Conservation (phyloP, 35 echinoderm and acorn worm species). For the Eucidaris tribuloides region DNA sequence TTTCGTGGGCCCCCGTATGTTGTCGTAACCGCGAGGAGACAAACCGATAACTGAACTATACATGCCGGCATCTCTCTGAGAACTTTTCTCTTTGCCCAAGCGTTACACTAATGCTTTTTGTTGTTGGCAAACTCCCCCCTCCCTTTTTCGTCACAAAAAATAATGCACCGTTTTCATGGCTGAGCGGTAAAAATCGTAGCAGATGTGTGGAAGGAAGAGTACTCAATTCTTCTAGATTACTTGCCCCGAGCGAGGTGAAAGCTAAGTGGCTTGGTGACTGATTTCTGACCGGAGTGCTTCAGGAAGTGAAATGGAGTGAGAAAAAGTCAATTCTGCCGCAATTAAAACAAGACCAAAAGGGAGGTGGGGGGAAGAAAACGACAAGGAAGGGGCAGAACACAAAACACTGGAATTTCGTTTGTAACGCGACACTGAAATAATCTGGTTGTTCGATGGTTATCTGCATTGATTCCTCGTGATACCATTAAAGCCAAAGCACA, state of each 20-base stretch:
- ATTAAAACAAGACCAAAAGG: constrained; percentile 7
- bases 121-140: neutral
- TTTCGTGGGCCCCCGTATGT: neutral
- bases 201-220: constrained; percentile 8
- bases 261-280: constrained; percentile 32
- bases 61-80: too few relatives aligned
- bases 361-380: neutral
- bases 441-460: too few relatives aligned
- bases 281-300: constrained; percentile 19
- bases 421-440: too few relatives aligned
- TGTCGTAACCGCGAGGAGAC: neutral
- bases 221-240: constrained; percentile 33
- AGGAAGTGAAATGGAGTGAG: constrained; percentile 32
- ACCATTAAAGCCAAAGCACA: too few relatives aligned
- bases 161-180: constrained; percentile 19
- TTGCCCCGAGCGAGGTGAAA: constrained; percentile 26
- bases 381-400: neutral
- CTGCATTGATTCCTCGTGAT: too few relatives aligned
- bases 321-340: constrained; percentile 35
- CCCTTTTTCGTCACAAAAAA: neutral
- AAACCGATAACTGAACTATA: neutral
- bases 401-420: too few relatives aligned
- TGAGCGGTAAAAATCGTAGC: constrained; percentile 17
- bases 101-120: neutral
- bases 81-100: neutral